Conservation (phyloP, 2,113 vertebrate genomes). For the Chascanopsetta lugubris region DNA sequence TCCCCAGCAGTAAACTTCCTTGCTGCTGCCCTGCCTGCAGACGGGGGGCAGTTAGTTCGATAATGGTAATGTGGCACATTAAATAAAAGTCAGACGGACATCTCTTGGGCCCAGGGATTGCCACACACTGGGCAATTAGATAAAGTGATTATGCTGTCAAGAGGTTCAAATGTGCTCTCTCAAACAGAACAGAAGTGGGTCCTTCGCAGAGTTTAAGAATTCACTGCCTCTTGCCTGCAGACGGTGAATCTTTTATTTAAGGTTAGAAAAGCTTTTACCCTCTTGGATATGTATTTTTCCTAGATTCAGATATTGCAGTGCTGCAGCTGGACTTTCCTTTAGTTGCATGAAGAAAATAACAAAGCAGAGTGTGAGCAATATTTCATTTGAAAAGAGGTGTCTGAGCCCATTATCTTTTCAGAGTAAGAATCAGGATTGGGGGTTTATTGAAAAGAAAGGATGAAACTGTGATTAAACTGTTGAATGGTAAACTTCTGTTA, state of each 20-base stretch:
- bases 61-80: conserved; percentile 84
- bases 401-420: conserved; percentile 15
- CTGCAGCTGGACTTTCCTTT: not conserved
- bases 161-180: conserved; percentile 76
- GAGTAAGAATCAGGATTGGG: too few relatives aligned
- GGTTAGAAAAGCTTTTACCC: conserved; percentile 12
- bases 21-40: conserved; percentile 60
- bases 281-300: not conserved
- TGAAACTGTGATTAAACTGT: too few relatives aligned
- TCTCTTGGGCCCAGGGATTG: conserved; percentile 75
- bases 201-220: conserved; percentile 42
- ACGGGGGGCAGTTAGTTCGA: conserved; percentile 78
- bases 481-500: too few relatives aligned
- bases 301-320: not conserved
- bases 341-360: not conserved
- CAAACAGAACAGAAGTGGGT: conserved; percentile 71
- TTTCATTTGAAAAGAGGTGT: too few relatives aligned
- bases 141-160: conserved; percentile 81
- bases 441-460: too few relatives aligned
- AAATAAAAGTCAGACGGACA: conserved; percentile 84
- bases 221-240: conserved; percentile 27
- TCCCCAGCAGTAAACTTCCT: conserved; percentile 58
- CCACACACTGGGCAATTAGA: conserved; percentile 82
- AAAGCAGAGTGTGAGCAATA: not conserved
- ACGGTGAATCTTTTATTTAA: conserved; percentile 31